A percentile compares a stretch with the other conserved stretches of the same genome.
These are phyloP conservation scores for Hystrix cristata DNA, from an alignment of 2,113 vertebrate species.

Conservation along the genomic window DNA sequence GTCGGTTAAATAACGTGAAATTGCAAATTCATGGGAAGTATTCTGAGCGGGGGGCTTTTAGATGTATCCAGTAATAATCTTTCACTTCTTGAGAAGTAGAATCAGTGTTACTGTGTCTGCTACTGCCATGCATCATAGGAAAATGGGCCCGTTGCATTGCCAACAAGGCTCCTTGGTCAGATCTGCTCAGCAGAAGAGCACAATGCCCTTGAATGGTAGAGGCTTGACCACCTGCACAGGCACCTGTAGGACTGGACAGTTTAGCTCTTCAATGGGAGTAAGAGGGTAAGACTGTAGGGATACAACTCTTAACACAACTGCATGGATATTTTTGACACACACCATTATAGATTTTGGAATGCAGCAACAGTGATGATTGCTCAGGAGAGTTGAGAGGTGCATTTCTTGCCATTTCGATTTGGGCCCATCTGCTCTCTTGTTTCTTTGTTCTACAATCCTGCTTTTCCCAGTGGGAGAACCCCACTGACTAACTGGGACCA, in stretches of 20 bases:
- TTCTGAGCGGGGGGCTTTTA: constrained; percentile 83
- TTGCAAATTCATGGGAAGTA: constrained; percentile 94
- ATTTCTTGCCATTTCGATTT: neutral
- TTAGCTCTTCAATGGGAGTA: neutral
- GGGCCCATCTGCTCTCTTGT: neutral
- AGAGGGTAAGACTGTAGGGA: neutral
- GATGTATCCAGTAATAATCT: constrained; percentile 86
- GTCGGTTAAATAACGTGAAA: constrained; percentile 95
- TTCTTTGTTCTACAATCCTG: neutral
- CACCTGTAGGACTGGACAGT: neutral
- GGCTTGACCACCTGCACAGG: neutral
- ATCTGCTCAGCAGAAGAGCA: neutral
- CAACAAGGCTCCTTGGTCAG: neutral
- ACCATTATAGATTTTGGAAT: neutral
- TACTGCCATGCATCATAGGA: neutral
- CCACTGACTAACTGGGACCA: neutral
- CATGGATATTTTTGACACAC: neutral
- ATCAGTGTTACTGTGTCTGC: neutral
- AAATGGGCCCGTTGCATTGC: neutral
- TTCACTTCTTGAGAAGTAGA: constrained; percentile 82
- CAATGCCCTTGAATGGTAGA: neutral
- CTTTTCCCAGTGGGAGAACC: neutral
- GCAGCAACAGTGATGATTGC: neutral
- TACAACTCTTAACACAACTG: neutral
- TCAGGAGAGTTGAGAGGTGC: neutral